A percentile compares a stretch with the other conserved stretches of the same genome.
phyloP scores from a whole-genome alignment of 2,888 invertebrate genomes.

The Biston betularia region DNA sequence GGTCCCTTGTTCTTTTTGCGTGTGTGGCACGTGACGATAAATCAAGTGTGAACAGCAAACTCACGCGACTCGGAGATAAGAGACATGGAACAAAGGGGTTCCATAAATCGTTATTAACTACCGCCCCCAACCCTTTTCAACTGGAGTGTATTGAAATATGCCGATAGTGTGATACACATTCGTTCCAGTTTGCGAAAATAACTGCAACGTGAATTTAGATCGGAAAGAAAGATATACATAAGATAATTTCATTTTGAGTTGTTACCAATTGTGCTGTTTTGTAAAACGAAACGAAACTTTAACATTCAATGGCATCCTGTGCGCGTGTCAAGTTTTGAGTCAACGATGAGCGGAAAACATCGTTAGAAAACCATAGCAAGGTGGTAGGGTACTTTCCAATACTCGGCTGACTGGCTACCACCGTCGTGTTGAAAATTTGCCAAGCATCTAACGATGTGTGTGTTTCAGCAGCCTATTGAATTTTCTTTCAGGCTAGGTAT shows the following conservation, averaged over 20 bases:
- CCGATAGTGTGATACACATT: constrained; percentile 54
- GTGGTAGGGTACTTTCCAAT: too few species aligned
- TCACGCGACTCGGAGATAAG: constrained; percentile 73
- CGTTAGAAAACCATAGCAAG: too few species aligned
- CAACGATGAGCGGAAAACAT: too few species aligned
- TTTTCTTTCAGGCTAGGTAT: too few species aligned
- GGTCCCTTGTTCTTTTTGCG: constrained; percentile 60
- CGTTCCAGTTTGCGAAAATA: constrained; percentile 47
- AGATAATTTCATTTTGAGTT: constrained; percentile 25
- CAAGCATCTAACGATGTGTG: too few species aligned
- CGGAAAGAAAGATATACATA: constrained; percentile 30
- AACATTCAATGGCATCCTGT: too few species aligned
- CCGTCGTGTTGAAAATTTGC: too few species aligned
- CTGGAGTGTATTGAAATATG: constrained; percentile 62
- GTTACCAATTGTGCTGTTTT: not conserved
- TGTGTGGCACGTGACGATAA: constrained; percentile 70
- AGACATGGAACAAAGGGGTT: constrained; percentile 81
- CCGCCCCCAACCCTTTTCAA: constrained; percentile 71
- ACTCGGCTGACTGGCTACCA: too few species aligned
- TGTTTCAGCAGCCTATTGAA: too few species aligned
- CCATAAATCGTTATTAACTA: constrained; percentile 84
- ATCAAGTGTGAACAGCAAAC: constrained; percentile 79
- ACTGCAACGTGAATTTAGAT: constrained; percentile 41
- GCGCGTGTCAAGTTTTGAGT: too few species aligned
- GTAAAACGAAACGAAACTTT: too few species aligned